Percentiles rank a stretch among this genome's conserved stretches.
These are phyloP conservation scores for Zalophus californianus DNA, from an alignment of 2,797 vertebrate genomes.

Conservation along the genomic window DNA sequence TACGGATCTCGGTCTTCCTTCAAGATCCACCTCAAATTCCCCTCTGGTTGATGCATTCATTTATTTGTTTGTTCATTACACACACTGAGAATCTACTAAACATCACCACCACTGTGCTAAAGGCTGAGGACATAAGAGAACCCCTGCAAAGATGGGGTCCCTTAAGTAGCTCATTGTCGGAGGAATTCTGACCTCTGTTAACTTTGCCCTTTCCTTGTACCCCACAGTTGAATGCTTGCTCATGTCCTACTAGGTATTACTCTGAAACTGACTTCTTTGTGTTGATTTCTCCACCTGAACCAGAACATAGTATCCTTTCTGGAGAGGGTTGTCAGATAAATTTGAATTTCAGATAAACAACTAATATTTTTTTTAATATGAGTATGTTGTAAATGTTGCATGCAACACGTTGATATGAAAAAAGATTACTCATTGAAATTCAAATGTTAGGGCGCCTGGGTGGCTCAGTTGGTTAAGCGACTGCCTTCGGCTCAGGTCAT, in stretches of 20 bases:
- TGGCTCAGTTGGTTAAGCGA: too few species aligned
- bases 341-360: constrained; percentile 43
- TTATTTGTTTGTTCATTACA: constrained; percentile 9
- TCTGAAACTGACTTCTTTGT: neutral
- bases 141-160: neutral
- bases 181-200: constrained; percentile 49
- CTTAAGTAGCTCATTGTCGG: neutral
- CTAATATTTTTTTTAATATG: neutral
- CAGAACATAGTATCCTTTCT: neutral
- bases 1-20: neutral
- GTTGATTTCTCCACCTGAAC: constrained; percentile 35
- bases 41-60: neutral
- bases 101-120: neutral
- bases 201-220: neutral
- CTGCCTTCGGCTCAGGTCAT: too few species aligned
- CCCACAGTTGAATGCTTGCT: neutral
- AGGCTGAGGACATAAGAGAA: neutral
- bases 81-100: neutral
- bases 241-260: neutral
- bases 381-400: neutral
- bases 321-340: neutral
- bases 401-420: neutral
- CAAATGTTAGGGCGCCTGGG: neutral
- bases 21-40: neutral
- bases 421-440: neutral